Evolutionary conservation across 2,888 invertebrate genomes (phyloP).

Genomic region (Meiosimyza decipiens): DNA sequence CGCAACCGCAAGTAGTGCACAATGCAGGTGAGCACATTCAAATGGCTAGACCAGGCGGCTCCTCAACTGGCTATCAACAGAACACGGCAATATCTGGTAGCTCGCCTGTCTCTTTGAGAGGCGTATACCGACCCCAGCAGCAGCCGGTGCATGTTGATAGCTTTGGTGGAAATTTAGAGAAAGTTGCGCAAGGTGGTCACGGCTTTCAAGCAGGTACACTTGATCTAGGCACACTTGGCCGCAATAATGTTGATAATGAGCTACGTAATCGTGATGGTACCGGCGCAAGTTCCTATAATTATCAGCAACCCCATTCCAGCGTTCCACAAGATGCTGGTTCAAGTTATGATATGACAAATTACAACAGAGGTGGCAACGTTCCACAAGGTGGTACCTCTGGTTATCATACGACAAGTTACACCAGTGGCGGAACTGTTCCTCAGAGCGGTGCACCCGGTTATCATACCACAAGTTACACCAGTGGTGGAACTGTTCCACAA

Average conservation of each 20-base stretch:
- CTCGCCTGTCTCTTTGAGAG: constrained; percentile 36
- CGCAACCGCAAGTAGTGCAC: constrained; percentile 42
- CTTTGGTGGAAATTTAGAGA: constrained; percentile 46
- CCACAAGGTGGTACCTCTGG: constrained; percentile 10
- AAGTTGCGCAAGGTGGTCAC: constrained; percentile 51
- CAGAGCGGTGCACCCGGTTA: constrained; percentile 9
- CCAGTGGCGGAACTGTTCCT: neutral
- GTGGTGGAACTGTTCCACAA: neutral
- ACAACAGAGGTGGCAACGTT: constrained; percentile 11
- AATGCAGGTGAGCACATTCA: constrained; percentile 57
- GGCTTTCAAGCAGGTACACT: constrained; percentile 61
- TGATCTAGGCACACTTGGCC: constrained; percentile 57
- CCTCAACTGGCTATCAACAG: constrained; percentile 40
- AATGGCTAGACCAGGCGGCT: constrained; percentile 51
- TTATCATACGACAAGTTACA: neutral
- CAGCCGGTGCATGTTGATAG: constrained; percentile 42
- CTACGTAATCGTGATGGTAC: constrained; percentile 48
- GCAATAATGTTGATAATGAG: constrained; percentile 63
- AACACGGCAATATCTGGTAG: constrained; percentile 36
- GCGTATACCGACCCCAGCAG: constrained; percentile 41
- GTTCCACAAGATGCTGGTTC: constrained; percentile 28
- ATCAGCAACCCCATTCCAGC: constrained; percentile 41
- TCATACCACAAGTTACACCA: neutral
- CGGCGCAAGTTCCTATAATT: constrained; percentile 37
- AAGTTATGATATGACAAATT: neutral